Evolutionary conservation across 2,113 vertebrate species (phyloP), one percentile per base, ranked within the genome.

Genomic region (Dicaeum eximium): DNA sequence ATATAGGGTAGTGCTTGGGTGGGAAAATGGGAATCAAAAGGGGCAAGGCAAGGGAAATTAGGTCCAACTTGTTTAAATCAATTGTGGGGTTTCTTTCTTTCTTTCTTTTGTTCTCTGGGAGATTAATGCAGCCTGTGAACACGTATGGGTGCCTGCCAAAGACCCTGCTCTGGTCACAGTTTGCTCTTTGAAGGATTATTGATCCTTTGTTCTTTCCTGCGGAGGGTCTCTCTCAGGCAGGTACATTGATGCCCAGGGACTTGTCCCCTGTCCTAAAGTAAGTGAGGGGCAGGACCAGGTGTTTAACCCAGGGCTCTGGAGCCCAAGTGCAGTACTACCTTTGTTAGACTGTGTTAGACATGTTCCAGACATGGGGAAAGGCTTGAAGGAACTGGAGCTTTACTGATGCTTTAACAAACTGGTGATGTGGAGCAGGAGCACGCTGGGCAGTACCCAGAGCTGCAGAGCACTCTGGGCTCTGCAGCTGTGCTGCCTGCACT

Each of bases 401-500:
- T 92, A 91, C 54, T 87, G 87, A 67, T 94, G 80, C 65, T 89
- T 73, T 81, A 89, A 74, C 50, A 83, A 91, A 71, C 12, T 0
- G 0, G 40, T 51, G 64, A 71, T 67, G 72, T 80, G 84, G 38
- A 94, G 72, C 57, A 69, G 27, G 42, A 78, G 78, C 73, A 73
- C 15, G 8, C 48, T 5, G 5, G 35, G 83, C 3, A 6, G 44
- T 78, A 60, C 58, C 25, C 83, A 74, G 82, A 86, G 82, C 37
- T 0, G 0, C 28, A 56, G 27, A 86, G 23, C 0, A 2, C 92
- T 83, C 7, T 1, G 0, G 79, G 56, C 67, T 82, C 58, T 73
- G 58, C 86, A 91, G 88, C 71, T 92, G 83, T 22, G 6, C 48
- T 86, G 82, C 35, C 42, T 60, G 10, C 20, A n/a, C 28, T 53